A percentile compares a stretch with the other conserved stretches of the same genome.
Conservation (phyloP, 2,113 vertebrate genomes). For the Gambusia affinis region DNA sequence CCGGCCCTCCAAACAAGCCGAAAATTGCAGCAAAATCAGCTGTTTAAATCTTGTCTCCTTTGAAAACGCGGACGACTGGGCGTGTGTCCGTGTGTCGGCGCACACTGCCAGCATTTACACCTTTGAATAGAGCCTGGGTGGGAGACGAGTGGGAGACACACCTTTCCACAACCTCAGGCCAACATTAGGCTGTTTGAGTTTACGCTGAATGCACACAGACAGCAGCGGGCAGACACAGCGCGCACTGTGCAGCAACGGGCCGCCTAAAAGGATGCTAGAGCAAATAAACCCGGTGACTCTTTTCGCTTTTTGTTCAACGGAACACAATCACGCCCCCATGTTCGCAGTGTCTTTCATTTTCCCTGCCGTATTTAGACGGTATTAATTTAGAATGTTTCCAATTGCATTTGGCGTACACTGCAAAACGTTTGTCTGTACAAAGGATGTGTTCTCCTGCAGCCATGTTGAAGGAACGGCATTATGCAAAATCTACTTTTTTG, state of each 20-base stretch:
- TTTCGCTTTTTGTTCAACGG: not conserved
- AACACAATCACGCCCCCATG: not conserved
- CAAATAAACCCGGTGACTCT: conserved; percentile 3
- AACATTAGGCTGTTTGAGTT: conserved; percentile 57
- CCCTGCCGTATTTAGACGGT: not conserved
- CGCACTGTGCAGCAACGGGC: not conserved
- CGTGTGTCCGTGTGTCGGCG: conserved; percentile 35
- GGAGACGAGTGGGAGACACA: conserved; percentile 37
- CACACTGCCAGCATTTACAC: conserved; percentile 59
- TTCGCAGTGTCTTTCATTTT: not conserved
- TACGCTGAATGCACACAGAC: conserved; percentile 38
- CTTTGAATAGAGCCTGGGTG: conserved; percentile 52
- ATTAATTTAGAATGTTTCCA: not conserved
- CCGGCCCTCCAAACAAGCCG: conserved; percentile 36
- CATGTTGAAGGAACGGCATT: not conserved
- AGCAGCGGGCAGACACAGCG: conserved; percentile 5
- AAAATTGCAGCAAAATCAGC: conserved; percentile 46
- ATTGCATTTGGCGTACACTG: not conserved
- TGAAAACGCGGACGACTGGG: conserved; percentile 38
- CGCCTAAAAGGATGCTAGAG: conserved; percentile 8
- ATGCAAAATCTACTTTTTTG: too few relatives aligned
- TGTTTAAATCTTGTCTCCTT: conserved; percentile 36
- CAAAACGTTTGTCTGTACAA: not conserved
- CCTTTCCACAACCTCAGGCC: conserved; percentile 61
- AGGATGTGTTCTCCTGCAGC: not conserved